These are phyloP conservation scores for Tachysurus fulvidraco DNA, from an alignment of 2,113 vertebrate species.

Conservation along the genomic window DNA sequence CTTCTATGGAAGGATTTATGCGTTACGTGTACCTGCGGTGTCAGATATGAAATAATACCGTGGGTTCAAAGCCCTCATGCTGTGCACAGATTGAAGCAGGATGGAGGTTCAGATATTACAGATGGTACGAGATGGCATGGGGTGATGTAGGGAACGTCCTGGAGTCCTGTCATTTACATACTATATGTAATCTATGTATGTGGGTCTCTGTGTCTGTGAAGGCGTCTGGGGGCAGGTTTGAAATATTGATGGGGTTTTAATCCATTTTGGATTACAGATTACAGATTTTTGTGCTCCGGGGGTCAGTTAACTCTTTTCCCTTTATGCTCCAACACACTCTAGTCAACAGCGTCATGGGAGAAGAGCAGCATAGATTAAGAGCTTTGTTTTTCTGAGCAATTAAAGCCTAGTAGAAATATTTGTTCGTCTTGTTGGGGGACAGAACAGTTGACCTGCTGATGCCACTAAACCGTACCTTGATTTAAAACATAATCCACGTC, in stretches of 20 bases:
- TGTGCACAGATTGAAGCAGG: slow-evolving; percentile 41
- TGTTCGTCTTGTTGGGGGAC: too few relatives aligned
- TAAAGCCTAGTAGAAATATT: neutral
- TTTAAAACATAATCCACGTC: slow-evolving; percentile 68
- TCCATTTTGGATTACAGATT: slow-evolving; percentile 71
- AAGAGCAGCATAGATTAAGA: slow-evolving; percentile 52
- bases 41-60: neutral
- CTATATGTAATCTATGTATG: neutral
- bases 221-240: slow-evolving; percentile 57
- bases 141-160: slow-evolving; percentile 27
- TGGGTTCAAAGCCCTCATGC: neutral
- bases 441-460: slow-evolving; percentile 36
- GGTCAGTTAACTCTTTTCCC: slow-evolving; percentile 73
- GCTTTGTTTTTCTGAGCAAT: too few relatives aligned
- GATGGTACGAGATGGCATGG: slow-evolving; percentile 39
- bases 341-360: slow-evolving; percentile 67
- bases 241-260: slow-evolving; percentile 71
- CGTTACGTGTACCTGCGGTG: neutral
- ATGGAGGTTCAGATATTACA: slow-evolving; percentile 38
- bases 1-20: neutral
- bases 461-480: slow-evolving; percentile 49
- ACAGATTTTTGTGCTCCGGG: slow-evolving; percentile 58
- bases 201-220: neutral
- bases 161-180: slow-evolving; percentile 32
- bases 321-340: slow-evolving; percentile 63